Percentiles rank a stretch among this genome's conserved stretches.
These are phyloP conservation scores for Erythrocercus mccallii DNA, from an alignment of 2,113 vertebrate species.

Conservation along the genomic window DNA sequence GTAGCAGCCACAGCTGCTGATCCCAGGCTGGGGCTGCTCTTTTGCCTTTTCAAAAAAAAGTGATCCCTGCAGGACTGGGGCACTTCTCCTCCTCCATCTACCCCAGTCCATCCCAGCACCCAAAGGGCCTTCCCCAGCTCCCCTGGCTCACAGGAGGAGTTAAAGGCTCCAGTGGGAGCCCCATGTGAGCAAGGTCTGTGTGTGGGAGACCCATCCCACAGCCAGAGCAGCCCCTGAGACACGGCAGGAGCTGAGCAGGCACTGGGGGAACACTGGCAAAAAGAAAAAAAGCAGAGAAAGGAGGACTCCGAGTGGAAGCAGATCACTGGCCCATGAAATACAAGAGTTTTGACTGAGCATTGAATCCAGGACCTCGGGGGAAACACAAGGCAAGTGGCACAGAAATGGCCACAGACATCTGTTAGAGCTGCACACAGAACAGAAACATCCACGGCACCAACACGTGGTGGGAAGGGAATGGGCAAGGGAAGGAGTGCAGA, in stretches of 20 bases:
- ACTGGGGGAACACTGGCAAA: rapidly evolving
- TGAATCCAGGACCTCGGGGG: neutral
- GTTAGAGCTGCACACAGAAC: neutral
- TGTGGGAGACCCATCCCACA: neutral
- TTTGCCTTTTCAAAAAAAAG: neutral
- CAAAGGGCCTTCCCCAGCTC: neutral
- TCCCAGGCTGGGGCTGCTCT: neutral
- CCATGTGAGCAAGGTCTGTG: rapidly evolving
- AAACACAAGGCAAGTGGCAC: neutral
- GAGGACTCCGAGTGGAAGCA: neutral
- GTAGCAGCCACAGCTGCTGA: neutral
- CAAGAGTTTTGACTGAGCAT: neutral
- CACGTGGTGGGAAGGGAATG: rapidly evolving
- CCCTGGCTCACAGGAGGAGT: neutral
- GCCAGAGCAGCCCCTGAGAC: neutral
- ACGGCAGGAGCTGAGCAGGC: rapidly evolving
- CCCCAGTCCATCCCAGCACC: neutral
- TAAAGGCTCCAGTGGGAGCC: rapidly evolving
- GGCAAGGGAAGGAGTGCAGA: neutral
- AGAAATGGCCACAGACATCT: neutral
- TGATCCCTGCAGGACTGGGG: neutral
- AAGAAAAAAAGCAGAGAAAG: neutral
- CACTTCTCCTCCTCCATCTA: slow-evolving; percentile 15
- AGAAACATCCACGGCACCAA: neutral
- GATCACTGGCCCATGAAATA: neutral